phyloP scores from a whole-genome alignment of 1,140 invertebrate genomes.

The Sweltsa coloradensis region DNA sequence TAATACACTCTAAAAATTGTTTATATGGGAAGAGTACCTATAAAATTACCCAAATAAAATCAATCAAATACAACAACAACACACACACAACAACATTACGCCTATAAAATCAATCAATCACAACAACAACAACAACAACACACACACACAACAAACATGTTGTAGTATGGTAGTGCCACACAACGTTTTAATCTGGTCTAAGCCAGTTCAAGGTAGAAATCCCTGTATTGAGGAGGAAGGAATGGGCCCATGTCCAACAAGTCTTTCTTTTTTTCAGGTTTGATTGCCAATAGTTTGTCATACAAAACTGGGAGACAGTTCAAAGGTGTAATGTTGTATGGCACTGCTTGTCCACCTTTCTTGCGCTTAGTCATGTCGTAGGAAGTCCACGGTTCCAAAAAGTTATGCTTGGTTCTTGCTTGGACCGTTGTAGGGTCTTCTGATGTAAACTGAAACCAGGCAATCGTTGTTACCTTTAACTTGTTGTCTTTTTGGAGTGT shows the following conservation, averaged over 20 bases:
- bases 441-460: conserved; percentile 3
- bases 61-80: no score
- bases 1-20: no score
- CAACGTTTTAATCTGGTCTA: no score
- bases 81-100: no score
- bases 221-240: background rate
- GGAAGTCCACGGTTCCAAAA: background rate
- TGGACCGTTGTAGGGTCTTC: conserved; percentile 4
- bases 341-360: background rate
- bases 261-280: background rate
- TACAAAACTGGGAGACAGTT: background rate
- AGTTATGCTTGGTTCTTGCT: conserved; percentile 5
- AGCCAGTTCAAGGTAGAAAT: no score
- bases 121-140: no score
- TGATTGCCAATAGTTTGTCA: background rate
- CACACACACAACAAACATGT: no score
- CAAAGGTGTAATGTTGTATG: background rate
- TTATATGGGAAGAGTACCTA: no score
- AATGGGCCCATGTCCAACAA: background rate
- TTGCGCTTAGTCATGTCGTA: background rate
- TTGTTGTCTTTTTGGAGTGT: background rate
- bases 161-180: no score
- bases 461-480: conserved; percentile 4
- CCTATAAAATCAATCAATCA: no score
- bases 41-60: no score